Evolutionary conservation across 2,113 vertebrate species (phyloP).

Genomic region (Macrotus californicus): DNA sequence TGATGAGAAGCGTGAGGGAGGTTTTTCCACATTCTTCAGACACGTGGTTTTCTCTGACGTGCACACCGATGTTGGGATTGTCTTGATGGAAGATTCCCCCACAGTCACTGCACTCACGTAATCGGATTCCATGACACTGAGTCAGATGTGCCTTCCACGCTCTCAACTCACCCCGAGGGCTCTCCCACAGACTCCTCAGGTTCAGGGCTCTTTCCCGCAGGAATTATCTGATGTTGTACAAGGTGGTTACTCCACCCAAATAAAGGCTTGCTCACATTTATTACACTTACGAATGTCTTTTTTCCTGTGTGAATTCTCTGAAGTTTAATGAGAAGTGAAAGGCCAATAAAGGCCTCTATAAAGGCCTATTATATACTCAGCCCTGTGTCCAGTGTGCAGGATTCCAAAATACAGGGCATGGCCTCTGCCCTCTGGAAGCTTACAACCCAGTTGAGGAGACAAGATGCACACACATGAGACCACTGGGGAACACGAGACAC

Average conservation of each 20-base stretch:
- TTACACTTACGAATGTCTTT: background rate
- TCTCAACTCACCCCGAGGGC: background rate
- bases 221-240: slow-evolving; percentile 18
- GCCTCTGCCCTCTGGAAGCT: background rate
- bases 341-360: background rate
- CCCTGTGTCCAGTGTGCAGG: background rate
- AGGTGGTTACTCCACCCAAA: slow-evolving; percentile 7
- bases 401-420: background rate
- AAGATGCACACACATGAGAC: background rate
- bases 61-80: background rate
- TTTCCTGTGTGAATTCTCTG: background rate
- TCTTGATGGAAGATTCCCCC: background rate
- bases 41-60: background rate
- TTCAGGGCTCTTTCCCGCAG: background rate
- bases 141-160: background rate
- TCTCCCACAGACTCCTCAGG: background rate
- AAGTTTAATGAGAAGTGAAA: slow-evolving; percentile 20
- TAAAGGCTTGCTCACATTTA: background rate
- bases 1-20: background rate
- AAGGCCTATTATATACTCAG: background rate
- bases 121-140: background rate
- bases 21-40: background rate
- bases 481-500: background rate
- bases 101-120: background rate
- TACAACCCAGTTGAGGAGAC: background rate